Base-by-base conservation (phyloP, 2,888 invertebrate species). In the Macrostomum cliftonense region DNA sequence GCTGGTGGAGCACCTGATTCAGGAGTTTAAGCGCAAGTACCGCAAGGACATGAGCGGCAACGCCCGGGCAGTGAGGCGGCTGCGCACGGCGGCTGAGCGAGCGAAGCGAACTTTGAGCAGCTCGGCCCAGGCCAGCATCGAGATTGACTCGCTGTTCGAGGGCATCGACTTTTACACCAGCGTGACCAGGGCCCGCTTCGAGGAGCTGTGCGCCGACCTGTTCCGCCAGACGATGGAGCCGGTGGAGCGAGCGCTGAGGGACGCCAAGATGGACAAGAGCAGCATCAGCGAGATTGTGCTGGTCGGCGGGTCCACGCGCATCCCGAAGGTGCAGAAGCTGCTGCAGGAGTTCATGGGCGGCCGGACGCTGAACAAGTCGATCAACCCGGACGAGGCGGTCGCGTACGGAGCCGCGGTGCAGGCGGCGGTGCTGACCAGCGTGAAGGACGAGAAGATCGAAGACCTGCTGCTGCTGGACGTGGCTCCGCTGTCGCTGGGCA, bases 221-320 rank as follows among this genome's bases (percentile, higher is more conserved):
- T 64, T 64, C 55, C 49, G 80, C 45, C 75, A 76, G 16, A 83
- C 83, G 0, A 63, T 85, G 53, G 76, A 79, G 43, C 82, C 83
- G 0, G 82, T 84, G 1, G 81, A 83, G 61, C 79, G 81, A 59
- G 81, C 83, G 0, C 70, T 84, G 20, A 75, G 72, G 52, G 83
- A 83, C 62, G 82, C 83, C 1, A 80, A 82, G 62, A 71, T 83
- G 71, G 82, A 82, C 68, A 83, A 83, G 63, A 71, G 74, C 39
- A 74, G 77, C 54, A 80, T 83, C 53, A 77, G 83, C 62, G 83
- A 83, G 59, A 78, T 84, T 2, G 83, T 84, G 0, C 72, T 84
- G 37, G 83, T 83, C 38, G 83, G 84, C 13, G 84, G 64, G 9
- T 63, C 63, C 2, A 65, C 64, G 9, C 52, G 65, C 20, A 65